Evolutionary conservation across 2,888 invertebrate species (phyloP), one percentile per base, ranked within the genome.

Genomic region (Philaethria dido): DNA sequence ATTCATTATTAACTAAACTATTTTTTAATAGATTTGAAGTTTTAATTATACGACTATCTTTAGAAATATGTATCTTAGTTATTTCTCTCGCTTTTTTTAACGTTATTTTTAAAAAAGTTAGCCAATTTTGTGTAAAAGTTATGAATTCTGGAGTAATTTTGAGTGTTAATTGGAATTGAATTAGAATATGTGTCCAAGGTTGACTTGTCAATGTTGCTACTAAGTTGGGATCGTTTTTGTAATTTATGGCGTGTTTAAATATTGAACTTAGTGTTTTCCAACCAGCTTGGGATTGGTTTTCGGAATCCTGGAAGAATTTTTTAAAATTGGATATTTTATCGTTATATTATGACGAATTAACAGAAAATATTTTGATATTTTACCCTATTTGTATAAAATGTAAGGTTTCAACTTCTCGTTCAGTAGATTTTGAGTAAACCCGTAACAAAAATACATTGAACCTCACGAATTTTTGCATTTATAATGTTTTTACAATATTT

Each of bases 241-340:
- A 76, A 0, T 83, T 75, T 13, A 90, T 84, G 0, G 89, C 89
- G 73, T 92, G 83, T 78, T 87, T 89, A 75, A 88, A 91, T 44
- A 92, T 83, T 0, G 90, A 78, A 59, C 82, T 85, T 6, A 92
- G 73, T 0, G 90, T 85, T 76, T 86, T 89, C 92, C 92, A 92
- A 5, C 88, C 90, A 1, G 82, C 82, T 71, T 85, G 76, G 5
- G 86, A 82, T 72, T 89, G 86, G 45, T 79, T 80, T 75, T 81
- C 82, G 0, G 86, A 84, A 62, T 89, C 86, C 91, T 92, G 75
- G 13, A 39, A 71, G 13, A 39, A 71, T 62, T 18, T 14, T 16
- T 3, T 33, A 33, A 33, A 33, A 33, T 33, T n/a, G n/a, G n/a
- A n/a, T n/a, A n/a, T n/a, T n/a, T n/a, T n/a, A n/a, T n/a, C n/a